These are phyloP conservation scores for Cuniculus paca DNA, from an alignment of 2,797 vertebrate species.

Conservation along the genomic window DNA sequence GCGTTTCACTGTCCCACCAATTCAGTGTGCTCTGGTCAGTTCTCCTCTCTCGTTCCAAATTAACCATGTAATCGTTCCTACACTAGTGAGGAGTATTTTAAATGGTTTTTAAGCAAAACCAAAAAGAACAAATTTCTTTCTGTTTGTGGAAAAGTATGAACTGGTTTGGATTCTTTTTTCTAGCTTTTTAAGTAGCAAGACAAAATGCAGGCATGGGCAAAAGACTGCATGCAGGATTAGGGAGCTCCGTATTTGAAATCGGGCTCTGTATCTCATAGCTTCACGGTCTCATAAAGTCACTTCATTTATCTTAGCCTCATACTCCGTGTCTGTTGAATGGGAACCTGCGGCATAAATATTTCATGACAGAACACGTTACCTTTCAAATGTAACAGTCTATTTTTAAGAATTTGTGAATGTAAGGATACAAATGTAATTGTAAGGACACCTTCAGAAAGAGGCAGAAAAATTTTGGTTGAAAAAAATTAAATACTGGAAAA, in stretches of 20 bases:
- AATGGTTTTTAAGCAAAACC: constrained; percentile 71
- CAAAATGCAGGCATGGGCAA: neutral
- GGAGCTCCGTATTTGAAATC: constrained; percentile 24
- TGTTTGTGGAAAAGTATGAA: constrained; percentile 60
- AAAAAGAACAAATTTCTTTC: constrained; percentile 61
- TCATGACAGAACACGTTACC: neutral
- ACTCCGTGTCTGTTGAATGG: constrained; percentile 21
- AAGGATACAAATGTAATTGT: neutral
- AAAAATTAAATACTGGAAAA: constrained; percentile 56
- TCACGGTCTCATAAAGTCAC: neutral
- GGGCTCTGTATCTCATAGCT: neutral
- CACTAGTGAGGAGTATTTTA: constrained; percentile 59
- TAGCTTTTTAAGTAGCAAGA: constrained; percentile 49
- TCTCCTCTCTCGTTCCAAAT: constrained; percentile 67
- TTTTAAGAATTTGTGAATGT: neutral
- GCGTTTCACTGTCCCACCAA: constrained; percentile 71
- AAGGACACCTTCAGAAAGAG: constrained; percentile 31
- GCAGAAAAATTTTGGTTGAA: constrained; percentile 45
- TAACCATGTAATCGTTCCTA: constrained; percentile 69
- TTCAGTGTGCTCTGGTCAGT: constrained; percentile 63
- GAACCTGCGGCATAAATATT: neutral
- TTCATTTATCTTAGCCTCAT: neutral
- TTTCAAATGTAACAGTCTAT: neutral
- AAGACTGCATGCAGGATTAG: neutral
- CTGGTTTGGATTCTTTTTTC: constrained; percentile 66